A percentile compares a stretch with the other conserved stretches of the same genome.
These are phyloP conservation scores for Ectemnius lituratus DNA, from an alignment of 2,888 invertebrate genomes.

Conservation along the genomic window DNA sequence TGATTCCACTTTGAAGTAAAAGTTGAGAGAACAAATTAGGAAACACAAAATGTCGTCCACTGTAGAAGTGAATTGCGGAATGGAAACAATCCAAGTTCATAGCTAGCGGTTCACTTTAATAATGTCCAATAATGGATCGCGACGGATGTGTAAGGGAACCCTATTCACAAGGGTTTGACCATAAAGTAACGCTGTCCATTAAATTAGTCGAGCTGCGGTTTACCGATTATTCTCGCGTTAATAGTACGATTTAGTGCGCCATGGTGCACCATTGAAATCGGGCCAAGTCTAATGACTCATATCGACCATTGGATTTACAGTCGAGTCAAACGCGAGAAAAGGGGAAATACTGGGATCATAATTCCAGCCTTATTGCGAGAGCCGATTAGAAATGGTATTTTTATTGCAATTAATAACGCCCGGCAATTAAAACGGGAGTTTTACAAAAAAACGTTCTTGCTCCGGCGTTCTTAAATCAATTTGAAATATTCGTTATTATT, in stretches of 20 bases:
- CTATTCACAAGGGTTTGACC: not conserved
- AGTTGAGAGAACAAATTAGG: no score
- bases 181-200: slow-evolving; percentile 1
- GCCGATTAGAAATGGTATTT: no score
- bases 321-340: no score
- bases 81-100: not conserved
- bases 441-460: no score
- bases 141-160: not conserved
- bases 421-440: no score
- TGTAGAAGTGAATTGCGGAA: not conserved
- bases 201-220: not conserved
- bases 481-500: no score
- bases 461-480: no score
- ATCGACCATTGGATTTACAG: not conserved
- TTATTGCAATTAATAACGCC: no score
- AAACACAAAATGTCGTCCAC: no score
- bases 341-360: no score
- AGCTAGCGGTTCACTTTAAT: not conserved
- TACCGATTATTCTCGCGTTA: slow-evolving; percentile 7
- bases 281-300: not conserved
- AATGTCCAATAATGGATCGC: not conserved
- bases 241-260: not conserved
- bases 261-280: not conserved
- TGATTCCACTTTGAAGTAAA: no score
- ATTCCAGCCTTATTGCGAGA: no score